Percentiles rank a stretch among this genome's conserved stretches.
phyloP scores from a whole-genome alignment of 2,797 vertebrate species.

The Chiroxiphia lanceolata region DNA sequence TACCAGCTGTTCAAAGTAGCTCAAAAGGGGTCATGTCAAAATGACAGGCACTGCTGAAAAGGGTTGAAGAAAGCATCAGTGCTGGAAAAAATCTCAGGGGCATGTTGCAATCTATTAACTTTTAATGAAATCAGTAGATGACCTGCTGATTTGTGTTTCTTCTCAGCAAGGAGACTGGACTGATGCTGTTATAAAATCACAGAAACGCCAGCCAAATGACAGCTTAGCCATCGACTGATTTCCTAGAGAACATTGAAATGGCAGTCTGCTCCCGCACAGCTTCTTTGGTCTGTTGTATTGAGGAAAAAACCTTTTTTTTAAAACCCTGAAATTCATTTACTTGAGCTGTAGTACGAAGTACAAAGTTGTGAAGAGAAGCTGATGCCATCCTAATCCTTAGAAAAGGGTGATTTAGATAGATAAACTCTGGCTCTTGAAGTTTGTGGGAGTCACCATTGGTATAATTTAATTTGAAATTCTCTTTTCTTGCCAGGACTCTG shows the following conservation, averaged over 20 bases:
- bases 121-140: constrained; percentile 67
- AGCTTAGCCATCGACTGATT: not conserved
- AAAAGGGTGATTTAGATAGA: not conserved
- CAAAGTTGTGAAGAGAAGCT: not conserved
- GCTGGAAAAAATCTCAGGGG: constrained; percentile 40
- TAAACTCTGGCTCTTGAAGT: not conserved
- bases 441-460: not conserved
- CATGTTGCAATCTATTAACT: constrained; percentile 66
- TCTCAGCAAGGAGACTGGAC: constrained; percentile 53
- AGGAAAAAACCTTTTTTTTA: not conserved
- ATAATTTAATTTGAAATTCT: not conserved
- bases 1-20: constrained; percentile 35
- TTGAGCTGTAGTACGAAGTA: not conserved
- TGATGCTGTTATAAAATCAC: constrained; percentile 48
- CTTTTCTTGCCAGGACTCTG: not conserved
- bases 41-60: constrained; percentile 18
- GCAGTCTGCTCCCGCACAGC: not conserved
- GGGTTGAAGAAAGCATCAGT: constrained; percentile 1
- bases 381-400: not conserved
- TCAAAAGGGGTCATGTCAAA: constrained; percentile 28
- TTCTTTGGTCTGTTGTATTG: not conserved
- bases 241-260: constrained; percentile 54
- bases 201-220: not conserved
- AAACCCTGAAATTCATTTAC: not conserved
- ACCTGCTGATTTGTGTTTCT: constrained; percentile 58